Evolutionary conservation across 2,113 vertebrate genomes (phyloP).

Genomic region (Ardeotis arabs): DNA sequence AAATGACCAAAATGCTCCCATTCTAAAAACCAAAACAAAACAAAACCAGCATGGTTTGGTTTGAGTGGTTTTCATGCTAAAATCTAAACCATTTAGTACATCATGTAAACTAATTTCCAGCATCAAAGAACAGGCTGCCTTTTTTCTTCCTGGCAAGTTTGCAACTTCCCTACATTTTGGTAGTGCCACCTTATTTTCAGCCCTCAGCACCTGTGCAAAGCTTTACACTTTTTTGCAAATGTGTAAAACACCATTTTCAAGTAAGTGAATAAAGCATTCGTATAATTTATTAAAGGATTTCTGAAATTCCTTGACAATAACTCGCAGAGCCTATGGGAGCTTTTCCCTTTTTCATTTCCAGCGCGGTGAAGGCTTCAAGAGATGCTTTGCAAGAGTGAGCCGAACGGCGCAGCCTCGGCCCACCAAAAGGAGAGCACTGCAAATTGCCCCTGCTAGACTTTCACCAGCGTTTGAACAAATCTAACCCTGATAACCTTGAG

Average conservation of each 20-base stretch:
- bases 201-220: neutral
- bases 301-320: neutral
- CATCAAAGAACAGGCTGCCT: neutral
- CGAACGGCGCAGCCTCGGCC: fast-evolving
- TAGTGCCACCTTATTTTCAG: neutral
- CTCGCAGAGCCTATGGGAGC: fast-evolving
- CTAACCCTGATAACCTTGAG: neutral
- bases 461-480: neutral
- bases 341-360: neutral
- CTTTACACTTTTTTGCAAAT: neutral
- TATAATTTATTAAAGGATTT: neutral
- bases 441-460: neutral
- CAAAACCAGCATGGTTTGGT: no score
- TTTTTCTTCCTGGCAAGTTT: neutral
- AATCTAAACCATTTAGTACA: neutral
- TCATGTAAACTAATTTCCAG: neutral
- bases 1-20: fast-evolving
- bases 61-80: neutral
- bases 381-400: fast-evolving
- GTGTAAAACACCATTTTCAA: neutral
- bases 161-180: neutral
- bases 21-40: neutral
- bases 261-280: neutral
- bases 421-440: neutral
- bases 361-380: fast-evolving